Base-by-base conservation (phyloP, 2,888 invertebrate species). In the Andrena haemorrhoa region DNA sequence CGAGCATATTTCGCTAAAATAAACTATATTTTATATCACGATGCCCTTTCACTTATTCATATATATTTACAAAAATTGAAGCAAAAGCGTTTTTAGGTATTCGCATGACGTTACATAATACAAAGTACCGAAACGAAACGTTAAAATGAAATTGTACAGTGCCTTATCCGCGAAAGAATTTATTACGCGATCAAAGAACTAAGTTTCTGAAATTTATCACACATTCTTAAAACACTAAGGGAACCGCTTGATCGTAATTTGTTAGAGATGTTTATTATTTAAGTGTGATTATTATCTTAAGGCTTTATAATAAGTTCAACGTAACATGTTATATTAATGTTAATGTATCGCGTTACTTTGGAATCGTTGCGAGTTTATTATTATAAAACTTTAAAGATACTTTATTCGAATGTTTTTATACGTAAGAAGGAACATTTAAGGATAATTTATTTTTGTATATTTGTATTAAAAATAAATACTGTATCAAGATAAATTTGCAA, bases 391-490 rank as follows among this genome's bases (percentile, higher is more conserved):
- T 63, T 8, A 41, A 53, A 53, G 2, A 53, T 63, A 51, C 12
- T 75, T 75, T 58, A 58, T 51, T 76, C 4, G 0, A 58, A 29
- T 29, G 1, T 60, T 60, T 60, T 31, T 58, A 72, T 35, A 72
- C 2, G 41, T 23, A 33, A 12, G 4, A 51, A 49, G 26, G 10
- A 56, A 65, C 60, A 63, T 31, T 60, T 51, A 12, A 69, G 23
- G 53, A 16, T 75, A 35, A 61, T 20, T 74, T 61, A 51, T 33
- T 63, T 63, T 71, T 56, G 2, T 64, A 47, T 41, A 71, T 75
- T 70, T 71, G n/a, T 63, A 85, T 91, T 90, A 92, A 94, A 93
- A 83, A 91, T 88, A 84, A 90, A 91, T 84, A 93, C 91, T 79
- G 92, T 16, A 31, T 20, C 1, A 58, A 49, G n/a, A 10, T 76